These are phyloP conservation scores for Pseudorhombus dupliciocellatus DNA, from an alignment of 2,113 vertebrate species.

Conservation along the genomic window DNA sequence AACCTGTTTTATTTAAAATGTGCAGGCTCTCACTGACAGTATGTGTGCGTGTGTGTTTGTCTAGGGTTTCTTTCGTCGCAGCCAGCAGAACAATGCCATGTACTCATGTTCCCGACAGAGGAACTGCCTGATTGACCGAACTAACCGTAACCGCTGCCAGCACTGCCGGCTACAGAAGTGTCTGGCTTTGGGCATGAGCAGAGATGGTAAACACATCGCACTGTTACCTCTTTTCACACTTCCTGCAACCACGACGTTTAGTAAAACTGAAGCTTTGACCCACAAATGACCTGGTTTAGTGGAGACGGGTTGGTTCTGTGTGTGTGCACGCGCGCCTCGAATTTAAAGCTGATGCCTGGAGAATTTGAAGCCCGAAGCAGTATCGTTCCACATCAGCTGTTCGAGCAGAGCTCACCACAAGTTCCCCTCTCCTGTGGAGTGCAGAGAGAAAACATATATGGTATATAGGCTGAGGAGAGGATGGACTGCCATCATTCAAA, in stretches of 20 bases:
- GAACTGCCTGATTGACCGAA: slow-evolving; percentile 92
- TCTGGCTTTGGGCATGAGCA: slow-evolving; percentile 90
- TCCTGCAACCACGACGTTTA: background rate
- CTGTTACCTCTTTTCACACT: background rate
- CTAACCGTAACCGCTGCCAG: slow-evolving; percentile 92
- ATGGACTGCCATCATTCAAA: slow-evolving; percentile 5
- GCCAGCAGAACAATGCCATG: slow-evolving; percentile 94
- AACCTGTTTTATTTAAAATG: background rate
- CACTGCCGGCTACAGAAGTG: slow-evolving; percentile 89
- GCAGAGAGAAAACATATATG: slow-evolving; percentile 14
- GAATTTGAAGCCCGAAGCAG: slow-evolving; percentile 21
- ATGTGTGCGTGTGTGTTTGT: background rate
- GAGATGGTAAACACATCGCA: slow-evolving; percentile 85
- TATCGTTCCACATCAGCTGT: slow-evolving; percentile 32
- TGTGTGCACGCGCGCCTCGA: slow-evolving; percentile 1
- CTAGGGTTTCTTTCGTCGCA: slow-evolving; percentile 92
- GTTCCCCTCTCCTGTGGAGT: background rate
- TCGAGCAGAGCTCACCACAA: background rate
- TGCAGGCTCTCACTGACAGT: background rate
- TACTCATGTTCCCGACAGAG: slow-evolving; percentile 93
- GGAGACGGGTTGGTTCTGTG: background rate
- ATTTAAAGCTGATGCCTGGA: slow-evolving; percentile 36
- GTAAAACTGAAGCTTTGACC: background rate
- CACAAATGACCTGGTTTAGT: background rate
- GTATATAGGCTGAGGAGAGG: slow-evolving; percentile 4